A percentile compares a stretch with the other conserved stretches of the same genome.
These are phyloP conservation scores for Psephotus haematonotus DNA, from an alignment of 2,113 vertebrate species.

Conservation along the genomic window DNA sequence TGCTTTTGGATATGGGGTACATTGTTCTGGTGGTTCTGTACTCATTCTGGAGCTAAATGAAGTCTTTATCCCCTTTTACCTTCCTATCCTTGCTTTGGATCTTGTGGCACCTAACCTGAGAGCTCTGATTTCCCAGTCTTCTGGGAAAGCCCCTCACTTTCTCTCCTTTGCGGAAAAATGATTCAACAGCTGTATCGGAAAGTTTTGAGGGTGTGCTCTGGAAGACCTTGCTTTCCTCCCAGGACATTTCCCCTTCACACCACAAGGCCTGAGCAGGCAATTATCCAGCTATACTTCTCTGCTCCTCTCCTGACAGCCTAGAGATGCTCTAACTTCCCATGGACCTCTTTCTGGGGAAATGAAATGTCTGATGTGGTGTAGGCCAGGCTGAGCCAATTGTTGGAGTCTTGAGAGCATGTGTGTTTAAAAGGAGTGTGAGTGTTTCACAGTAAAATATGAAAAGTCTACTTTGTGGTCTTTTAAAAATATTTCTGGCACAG, in stretches of 20 bases:
- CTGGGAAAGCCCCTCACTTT: not conserved
- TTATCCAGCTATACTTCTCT: not conserved
- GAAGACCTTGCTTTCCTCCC: not conserved
- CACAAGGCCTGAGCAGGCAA: not conserved
- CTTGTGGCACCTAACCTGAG: not conserved
- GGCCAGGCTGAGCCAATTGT: not conserved
- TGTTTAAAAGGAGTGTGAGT: slow-evolving; percentile 3
- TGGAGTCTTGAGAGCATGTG: not conserved
- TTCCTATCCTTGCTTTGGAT: not conserved
- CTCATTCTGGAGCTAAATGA: not conserved
- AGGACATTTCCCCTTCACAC: not conserved
- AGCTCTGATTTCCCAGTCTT: not conserved
- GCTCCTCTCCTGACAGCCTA: not conserved
- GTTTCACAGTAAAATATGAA: slow-evolving; percentile 20
- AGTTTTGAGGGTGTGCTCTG: not conserved
- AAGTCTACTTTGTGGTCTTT: slow-evolving; percentile 50
- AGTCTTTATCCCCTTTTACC: not conserved
- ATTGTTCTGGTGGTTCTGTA: not conserved
- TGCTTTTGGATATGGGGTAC: not conserved
- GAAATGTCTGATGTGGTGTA: not conserved
- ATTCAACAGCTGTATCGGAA: not conserved
- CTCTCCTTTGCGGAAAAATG: not conserved
- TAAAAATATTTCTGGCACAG: slow-evolving; percentile 42
- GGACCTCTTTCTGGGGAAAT: not conserved
- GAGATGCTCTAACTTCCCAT: not conserved